Conservation (phyloP, 2,797 vertebrate species). For the Poeciliopsis paucimaculata region DNA sequence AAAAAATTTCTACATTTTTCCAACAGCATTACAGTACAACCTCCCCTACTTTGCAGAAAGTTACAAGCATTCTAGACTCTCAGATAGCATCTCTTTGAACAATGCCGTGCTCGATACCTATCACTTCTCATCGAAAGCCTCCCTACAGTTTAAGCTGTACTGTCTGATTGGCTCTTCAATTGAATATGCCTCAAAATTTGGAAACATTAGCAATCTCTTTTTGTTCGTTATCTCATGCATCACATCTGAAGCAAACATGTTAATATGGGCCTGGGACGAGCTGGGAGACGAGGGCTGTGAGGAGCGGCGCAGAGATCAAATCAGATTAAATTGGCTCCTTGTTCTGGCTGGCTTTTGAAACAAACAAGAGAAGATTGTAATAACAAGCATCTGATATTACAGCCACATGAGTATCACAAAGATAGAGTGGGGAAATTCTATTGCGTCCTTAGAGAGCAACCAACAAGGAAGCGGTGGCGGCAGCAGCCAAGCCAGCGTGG, state of each 20-base stretch:
- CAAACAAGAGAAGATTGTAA: conserved; percentile 44
- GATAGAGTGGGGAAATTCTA: conserved; percentile 15
- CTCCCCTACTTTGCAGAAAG: conserved; percentile 25
- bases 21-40: background rate
- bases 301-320: conserved; percentile 6
- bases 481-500: conserved; percentile 7
- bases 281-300: conserved; percentile 9
- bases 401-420: conserved; percentile 17
- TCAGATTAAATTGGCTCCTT: conserved; percentile 44
- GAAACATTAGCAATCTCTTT: conserved; percentile 44
- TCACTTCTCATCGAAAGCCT: conserved; percentile 22
- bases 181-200: conserved; percentile 54
- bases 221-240: conserved; percentile 28
- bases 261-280: conserved; percentile 17
- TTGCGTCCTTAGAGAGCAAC: conserved; percentile 17
- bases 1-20: background rate
- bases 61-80: conserved; percentile 53
- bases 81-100: conserved; percentile 27
- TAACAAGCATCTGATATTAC: conserved; percentile 38
- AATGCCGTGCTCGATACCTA: conserved; percentile 50
- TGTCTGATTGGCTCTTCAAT: conserved; percentile 56
- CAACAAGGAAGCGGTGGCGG: conserved; percentile 11
- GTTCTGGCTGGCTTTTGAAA: conserved; percentile 37
- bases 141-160: conserved; percentile 39
- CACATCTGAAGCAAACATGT: conserved; percentile 44